Evolutionary conservation across 1,140 invertebrate species (phyloP).

Genomic region (Trichogramma pretiosum): DNA sequence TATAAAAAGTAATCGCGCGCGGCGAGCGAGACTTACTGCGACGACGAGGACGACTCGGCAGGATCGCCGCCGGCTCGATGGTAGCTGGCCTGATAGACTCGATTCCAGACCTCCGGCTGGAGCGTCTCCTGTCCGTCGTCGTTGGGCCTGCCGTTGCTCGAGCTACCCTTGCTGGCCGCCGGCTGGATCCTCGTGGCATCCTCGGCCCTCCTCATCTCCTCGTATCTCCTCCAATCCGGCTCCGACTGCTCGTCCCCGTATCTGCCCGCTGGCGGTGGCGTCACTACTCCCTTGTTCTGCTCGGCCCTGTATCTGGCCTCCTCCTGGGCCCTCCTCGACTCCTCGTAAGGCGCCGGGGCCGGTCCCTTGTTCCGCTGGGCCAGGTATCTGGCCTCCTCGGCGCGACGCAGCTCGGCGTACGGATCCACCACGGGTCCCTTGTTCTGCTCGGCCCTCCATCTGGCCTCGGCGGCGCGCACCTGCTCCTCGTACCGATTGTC

Average conservation of each 20-base stretch:
- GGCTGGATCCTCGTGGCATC: too few species aligned
- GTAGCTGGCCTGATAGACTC: too few species aligned
- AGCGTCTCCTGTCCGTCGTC: conserved; percentile 26
- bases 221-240: conserved; percentile 9
- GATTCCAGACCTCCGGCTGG: conserved; percentile 12
- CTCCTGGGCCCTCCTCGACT: conserved; percentile 4
- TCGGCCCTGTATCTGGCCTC: conserved; percentile 2
- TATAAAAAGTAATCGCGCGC: too few species aligned
- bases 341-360: conserved; percentile 17
- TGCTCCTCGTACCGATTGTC: background rate
- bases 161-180: too few species aligned
- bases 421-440: background rate
- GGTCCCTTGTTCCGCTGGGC: conserved; percentile 24
- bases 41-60: too few species aligned
- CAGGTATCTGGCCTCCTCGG: conserved; percentile 11
- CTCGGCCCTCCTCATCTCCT: conserved; percentile 11
- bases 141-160: too few species aligned
- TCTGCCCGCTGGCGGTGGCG: too few species aligned
- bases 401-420: conserved; percentile 3
- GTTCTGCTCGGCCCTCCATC: background rate
- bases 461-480: background rate
- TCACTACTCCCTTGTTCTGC: conserved; percentile 7
- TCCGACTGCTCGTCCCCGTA: conserved; percentile 11
- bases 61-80: too few species aligned
- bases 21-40: too few species aligned